Evolutionary conservation across 2,888 invertebrate species (phyloP).

Genomic region (Cylloceria caligata): DNA sequence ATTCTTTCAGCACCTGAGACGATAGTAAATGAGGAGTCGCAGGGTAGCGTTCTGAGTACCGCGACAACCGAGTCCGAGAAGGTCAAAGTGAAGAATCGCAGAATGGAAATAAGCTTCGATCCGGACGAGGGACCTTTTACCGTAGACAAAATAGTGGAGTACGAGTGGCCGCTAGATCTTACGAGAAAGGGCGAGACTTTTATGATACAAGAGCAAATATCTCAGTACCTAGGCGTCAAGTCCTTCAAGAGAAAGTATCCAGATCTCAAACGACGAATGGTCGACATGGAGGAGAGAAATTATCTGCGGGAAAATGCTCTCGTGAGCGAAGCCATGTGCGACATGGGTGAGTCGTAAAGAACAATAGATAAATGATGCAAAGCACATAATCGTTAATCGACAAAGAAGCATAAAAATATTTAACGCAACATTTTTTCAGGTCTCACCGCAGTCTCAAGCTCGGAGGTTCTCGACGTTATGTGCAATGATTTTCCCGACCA

Average conservation of each 20-base stretch:
- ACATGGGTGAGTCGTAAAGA: constrained; percentile 89
- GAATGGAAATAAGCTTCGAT: constrained; percentile 83
- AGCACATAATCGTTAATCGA: neutral
- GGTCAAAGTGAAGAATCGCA: constrained; percentile 82
- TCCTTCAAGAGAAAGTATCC: constrained; percentile 98
- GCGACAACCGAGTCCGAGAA: constrained; percentile 87
- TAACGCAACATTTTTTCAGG: constrained; percentile 84
- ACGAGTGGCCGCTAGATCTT: constrained; percentile 93
- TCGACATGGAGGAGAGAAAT: constrained; percentile 96
- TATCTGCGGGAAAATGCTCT: constrained; percentile 93
- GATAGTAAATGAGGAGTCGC: constrained; percentile 91
- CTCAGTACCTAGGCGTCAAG: constrained; percentile 96
- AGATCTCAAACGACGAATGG: constrained; percentile 92
- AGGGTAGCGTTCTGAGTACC: constrained; percentile 92
- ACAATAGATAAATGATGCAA: neutral
- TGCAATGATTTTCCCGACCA: constrained; percentile 97
- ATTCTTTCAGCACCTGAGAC: constrained; percentile 78
- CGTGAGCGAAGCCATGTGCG: constrained; percentile 96
- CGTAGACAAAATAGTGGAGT: constrained; percentile 96
- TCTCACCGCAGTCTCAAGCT: constrained; percentile 95
- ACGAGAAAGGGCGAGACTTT: constrained; percentile 92
- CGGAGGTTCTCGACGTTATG: constrained; percentile 98
- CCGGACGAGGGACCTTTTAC: constrained; percentile 87
- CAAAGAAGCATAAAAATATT: neutral
- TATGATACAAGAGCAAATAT: constrained; percentile 98